Conservation (phyloP, 2,113 vertebrate genomes). For the Cynopterus brachyotis region DNA sequence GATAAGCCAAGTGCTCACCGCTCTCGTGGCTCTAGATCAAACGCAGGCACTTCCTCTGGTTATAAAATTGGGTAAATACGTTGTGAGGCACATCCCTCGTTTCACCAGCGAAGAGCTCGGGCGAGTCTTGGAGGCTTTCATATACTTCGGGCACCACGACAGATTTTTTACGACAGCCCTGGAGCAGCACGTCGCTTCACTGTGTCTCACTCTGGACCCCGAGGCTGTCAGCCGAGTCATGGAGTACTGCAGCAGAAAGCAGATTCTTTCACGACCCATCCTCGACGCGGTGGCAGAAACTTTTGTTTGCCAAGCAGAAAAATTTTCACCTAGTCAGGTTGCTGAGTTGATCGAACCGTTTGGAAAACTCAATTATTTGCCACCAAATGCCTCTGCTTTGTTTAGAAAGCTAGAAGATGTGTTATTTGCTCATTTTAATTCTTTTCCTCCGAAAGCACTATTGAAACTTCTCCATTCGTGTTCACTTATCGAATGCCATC, state of each 20-base stretch:
- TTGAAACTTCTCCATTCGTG: slow-evolving; percentile 91
- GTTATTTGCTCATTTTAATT: slow-evolving; percentile 80
- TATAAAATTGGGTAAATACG: slow-evolving; percentile 88
- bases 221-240: slow-evolving; percentile 85
- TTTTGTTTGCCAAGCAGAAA: slow-evolving; percentile 88
- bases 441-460: slow-evolving; percentile 88
- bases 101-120: slow-evolving; percentile 89
- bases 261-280: slow-evolving; percentile 87
- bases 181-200: slow-evolving; percentile 81
- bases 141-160: slow-evolving; percentile 89
- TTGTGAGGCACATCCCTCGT: slow-evolving; percentile 82
- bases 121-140: slow-evolving; percentile 87
- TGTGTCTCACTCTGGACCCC: slow-evolving; percentile 82
- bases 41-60: slow-evolving; percentile 85
- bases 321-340: slow-evolving; percentile 88
- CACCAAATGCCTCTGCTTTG: slow-evolving; percentile 86
- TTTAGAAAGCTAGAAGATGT: slow-evolving; percentile 90
- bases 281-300: slow-evolving; percentile 88
- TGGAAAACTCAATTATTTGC: slow-evolving; percentile 91
- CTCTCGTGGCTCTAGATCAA: slow-evolving; percentile 87
- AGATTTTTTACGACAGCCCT: slow-evolving; percentile 86
- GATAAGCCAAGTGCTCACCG: slow-evolving; percentile 84
- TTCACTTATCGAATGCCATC: slow-evolving; percentile 90
- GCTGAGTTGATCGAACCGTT: slow-evolving; percentile 87
- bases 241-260: slow-evolving; percentile 87